phyloP scores from a whole-genome alignment of 2,888 invertebrate species.

The Petrolisthes manimaculis region DNA sequence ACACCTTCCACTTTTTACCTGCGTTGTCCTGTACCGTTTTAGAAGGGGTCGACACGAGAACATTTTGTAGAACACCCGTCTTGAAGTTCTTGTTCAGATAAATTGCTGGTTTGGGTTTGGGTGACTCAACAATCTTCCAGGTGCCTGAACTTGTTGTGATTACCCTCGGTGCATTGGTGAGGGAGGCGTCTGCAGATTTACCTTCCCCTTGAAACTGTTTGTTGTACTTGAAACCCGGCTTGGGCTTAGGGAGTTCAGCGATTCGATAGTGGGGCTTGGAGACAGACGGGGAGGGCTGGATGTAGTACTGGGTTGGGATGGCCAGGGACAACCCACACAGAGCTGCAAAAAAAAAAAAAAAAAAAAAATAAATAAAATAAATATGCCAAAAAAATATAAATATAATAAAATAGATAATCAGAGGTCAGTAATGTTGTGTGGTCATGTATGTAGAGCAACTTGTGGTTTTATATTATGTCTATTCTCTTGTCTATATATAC shows the following conservation, averaged over 20 bases:
- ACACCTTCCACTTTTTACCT: neutral
- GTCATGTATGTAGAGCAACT: too few species aligned
- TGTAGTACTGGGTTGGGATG: too few species aligned
- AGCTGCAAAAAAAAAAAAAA: too few species aligned
- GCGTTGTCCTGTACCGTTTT: neutral
- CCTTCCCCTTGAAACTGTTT: neutral
- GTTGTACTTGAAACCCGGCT: slow-evolving; percentile 5
- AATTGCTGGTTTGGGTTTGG: neutral
- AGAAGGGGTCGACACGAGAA: neutral
- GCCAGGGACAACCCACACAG: too few species aligned
- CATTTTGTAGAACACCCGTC: neutral
- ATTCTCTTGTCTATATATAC: too few species aligned
- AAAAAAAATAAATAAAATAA: too few species aligned
- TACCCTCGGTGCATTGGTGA: neutral
- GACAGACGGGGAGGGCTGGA: too few species aligned
- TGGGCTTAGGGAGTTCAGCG: slow-evolving; percentile 16
- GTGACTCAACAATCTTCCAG: slow-evolving; percentile 5
- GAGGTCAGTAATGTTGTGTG: too few species aligned
- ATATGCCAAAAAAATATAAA: too few species aligned
- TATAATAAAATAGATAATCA: too few species aligned
- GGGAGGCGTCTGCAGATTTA: neutral
- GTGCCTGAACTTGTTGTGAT: neutral
- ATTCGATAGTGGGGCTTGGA: too few species aligned
- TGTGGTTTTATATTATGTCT: too few species aligned
- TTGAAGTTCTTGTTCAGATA: neutral